phyloP scores from a whole-genome alignment of 2,113 vertebrate genomes.

The Petrocephalus zakoni region DNA sequence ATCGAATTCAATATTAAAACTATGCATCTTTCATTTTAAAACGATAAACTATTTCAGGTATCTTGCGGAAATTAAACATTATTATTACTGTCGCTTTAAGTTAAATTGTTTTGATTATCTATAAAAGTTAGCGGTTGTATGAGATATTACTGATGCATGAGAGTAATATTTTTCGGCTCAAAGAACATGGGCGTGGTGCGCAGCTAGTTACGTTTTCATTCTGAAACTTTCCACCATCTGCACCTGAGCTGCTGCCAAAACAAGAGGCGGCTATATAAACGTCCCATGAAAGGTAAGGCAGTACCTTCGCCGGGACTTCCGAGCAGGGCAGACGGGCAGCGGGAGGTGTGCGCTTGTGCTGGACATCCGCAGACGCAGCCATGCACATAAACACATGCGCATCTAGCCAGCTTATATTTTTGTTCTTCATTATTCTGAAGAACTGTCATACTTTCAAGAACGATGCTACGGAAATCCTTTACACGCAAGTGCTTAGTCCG shows the following conservation, averaged over 20 bases:
- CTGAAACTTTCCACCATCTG: slow-evolving; percentile 63
- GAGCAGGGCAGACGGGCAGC: slow-evolving; percentile 11
- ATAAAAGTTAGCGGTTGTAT: not conserved
- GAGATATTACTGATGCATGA: not conserved
- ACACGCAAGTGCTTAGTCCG: slow-evolving; percentile 67
- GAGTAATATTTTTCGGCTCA: not conserved
- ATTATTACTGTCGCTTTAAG: not conserved
- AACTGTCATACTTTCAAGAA: slow-evolving; percentile 80
- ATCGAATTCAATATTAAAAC: not conserved
- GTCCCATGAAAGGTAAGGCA: slow-evolving; percentile 23
- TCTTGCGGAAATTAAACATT: not conserved
- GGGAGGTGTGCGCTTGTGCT: slow-evolving; percentile 68
- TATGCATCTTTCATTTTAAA: not conserved
- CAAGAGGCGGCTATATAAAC: slow-evolving; percentile 71
- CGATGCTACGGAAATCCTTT: slow-evolving; percentile 85
- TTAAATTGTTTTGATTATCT: not conserved
- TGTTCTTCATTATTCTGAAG: slow-evolving; percentile 72
- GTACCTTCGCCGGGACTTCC: slow-evolving; percentile 18
- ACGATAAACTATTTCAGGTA: not conserved
- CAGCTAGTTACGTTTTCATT: slow-evolving; percentile 50
- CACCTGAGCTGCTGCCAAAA: slow-evolving; percentile 79
- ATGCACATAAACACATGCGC: slow-evolving; percentile 72
- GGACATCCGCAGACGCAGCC: slow-evolving; percentile 49
- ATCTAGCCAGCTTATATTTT: slow-evolving; percentile 63
- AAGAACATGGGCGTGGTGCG: slow-evolving; percentile 31